Conservation (phyloP, 2,113 vertebrate species). For the Acanthochromis polyacanthus region DNA sequence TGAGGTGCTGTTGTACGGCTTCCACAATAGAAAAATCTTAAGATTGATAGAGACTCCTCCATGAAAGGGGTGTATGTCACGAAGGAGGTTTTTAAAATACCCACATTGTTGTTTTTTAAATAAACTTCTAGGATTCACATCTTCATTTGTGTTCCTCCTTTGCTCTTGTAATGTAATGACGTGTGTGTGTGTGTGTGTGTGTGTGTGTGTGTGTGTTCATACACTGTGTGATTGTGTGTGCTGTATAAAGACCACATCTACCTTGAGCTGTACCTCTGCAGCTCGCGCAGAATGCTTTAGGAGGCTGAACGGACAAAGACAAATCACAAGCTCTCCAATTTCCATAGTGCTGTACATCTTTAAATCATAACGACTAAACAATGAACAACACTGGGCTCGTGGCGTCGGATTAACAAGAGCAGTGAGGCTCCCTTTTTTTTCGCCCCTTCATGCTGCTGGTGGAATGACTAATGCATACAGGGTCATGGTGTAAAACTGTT, state of each 20-base stretch:
- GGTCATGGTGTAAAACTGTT: constrained; percentile 80
- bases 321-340: constrained; percentile 66
- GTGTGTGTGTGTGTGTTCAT: background rate
- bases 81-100: background rate
- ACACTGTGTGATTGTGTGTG: constrained; percentile 7
- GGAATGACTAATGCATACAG: constrained; percentile 78
- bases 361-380: constrained; percentile 83
- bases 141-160: constrained; percentile 20
- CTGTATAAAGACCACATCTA: constrained; percentile 24
- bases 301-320: constrained; percentile 73
- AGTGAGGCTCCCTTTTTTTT: constrained; percentile 25
- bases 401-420: constrained; percentile 59
- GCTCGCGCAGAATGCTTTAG: constrained; percentile 57
- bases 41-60: constrained; percentile 93
- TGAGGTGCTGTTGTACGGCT: constrained; percentile 94
- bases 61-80: constrained; percentile 88
- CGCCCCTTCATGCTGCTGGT: constrained; percentile 54
- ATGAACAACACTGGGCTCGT: constrained; percentile 76
- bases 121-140: background rate
- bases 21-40: constrained; percentile 91
- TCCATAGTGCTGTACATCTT: constrained; percentile 79
- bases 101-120: background rate
- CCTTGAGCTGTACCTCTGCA: constrained; percentile 35
- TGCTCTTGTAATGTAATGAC: constrained; percentile 9
- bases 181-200: constrained; percentile 2